Evolutionary conservation across 2,113 vertebrate species (phyloP), one percentile per base, ranked within the genome.

Genomic region (Halichoerus grypus): DNA sequence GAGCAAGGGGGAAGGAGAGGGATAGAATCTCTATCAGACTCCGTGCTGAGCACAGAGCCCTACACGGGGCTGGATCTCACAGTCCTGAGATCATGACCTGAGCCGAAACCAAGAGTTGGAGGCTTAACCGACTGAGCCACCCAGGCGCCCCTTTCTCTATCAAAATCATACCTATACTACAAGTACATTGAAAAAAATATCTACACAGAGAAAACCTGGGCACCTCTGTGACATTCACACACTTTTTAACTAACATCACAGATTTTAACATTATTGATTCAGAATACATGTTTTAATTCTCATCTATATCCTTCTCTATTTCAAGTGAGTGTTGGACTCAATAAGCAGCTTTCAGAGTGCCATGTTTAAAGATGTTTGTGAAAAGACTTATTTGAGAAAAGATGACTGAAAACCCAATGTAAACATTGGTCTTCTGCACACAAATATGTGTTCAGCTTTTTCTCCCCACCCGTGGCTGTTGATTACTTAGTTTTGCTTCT

Each of bases 351-450:
- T 94, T 84, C 69, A 86, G 65, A 55, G n/a, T 39, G 26, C 42
- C 53, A 67, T 76, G 59, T 82, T 69, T 88, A 96, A 89, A 86
- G 83, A 63, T 9, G 77, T 63, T 65, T 72, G 61, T 31, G 39
- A 88, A 77, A 95, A 83, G 21, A 83, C 7, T 67, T 61, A 90
- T 33, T 53, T 53, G 28, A 92, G 4, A 94, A 93, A 95, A 95
- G 61, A 72, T 36, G 36, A 91, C 36, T 79, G 11, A 91, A 94
- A 83, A 91, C 24, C 39, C 71, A 84, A 89, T 39, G 57, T 92
- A 95, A 84, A 90, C 57, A 82, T 10, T 69, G 63, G 63, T 72
- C 71, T 72, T 96, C 39, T 79, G 42, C 18, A 84, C 26, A 80
- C 55, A 89, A 80, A 69, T 49, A 63, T 67, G 67, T 51, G 6